phyloP scores from a whole-genome alignment of 2,113 vertebrate species.

The Genyomyrus donnyi region DNA sequence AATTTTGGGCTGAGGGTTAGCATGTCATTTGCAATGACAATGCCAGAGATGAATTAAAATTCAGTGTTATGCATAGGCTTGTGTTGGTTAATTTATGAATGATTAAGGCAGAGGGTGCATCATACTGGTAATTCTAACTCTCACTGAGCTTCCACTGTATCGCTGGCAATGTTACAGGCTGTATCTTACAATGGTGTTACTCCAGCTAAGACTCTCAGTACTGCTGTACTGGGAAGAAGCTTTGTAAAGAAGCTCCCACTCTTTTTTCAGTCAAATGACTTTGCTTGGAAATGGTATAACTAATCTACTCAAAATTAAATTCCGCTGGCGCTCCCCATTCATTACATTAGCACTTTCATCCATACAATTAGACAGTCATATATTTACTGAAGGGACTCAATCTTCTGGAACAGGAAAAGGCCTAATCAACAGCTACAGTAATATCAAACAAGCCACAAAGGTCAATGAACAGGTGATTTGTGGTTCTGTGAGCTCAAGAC shows the following conservation, averaged over 20 bases:
- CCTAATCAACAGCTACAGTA: background rate
- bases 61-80: background rate
- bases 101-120: background rate
- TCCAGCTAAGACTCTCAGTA: background rate
- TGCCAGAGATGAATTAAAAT: background rate
- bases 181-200: background rate
- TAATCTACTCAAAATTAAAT: background rate
- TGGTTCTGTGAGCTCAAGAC: background rate
- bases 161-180: background rate
- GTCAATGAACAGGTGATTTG: background rate
- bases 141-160: background rate
- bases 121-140: background rate
- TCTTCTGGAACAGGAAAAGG: background rate
- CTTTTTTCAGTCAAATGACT: background rate
- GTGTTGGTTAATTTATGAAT: background rate
- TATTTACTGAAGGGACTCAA: background rate
- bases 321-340: background rate
- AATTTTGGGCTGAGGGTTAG: background rate
- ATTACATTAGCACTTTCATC: background rate
- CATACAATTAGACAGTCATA: background rate
- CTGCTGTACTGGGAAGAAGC: background rate
- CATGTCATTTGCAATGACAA: background rate
- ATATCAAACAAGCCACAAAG: background rate
- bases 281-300: background rate
- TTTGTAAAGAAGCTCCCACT: background rate